Percentiles rank a stretch among this genome's conserved stretches.
Evolutionary conservation across 2,113 vertebrate genomes (phyloP).

Genomic region (Sterna hirundo): DNA sequence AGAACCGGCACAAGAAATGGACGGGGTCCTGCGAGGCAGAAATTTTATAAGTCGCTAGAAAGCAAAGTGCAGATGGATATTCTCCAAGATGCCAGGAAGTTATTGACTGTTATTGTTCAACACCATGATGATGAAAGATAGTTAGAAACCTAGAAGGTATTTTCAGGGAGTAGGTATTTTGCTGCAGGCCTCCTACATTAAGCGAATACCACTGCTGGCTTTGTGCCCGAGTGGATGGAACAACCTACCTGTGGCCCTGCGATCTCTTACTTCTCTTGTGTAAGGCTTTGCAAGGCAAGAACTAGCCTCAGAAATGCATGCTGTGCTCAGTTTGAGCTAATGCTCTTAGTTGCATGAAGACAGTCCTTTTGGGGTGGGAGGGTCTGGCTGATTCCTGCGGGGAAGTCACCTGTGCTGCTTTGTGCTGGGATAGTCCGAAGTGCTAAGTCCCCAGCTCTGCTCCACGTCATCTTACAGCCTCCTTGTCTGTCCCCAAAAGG

Average conservation of each 20-base stretch:
- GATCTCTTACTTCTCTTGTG: neutral
- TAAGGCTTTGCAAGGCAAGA: neutral
- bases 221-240: neutral
- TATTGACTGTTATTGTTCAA: neutral
- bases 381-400: neutral
- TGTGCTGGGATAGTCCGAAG: accelerated
- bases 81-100: neutral
- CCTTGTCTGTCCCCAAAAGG: neutral
- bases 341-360: neutral
- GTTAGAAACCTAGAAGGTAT: neutral
- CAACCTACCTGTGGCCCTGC: neutral
- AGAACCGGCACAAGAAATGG: neutral
- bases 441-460: neutral
- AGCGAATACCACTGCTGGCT: neutral
- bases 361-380: neutral
- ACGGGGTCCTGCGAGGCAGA: neutral
- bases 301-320: neutral
- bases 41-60: neutral
- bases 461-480: neutral
- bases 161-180: neutral
- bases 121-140: neutral
- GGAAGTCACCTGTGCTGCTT: neutral
- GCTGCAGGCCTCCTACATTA: neutral
- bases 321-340: neutral
- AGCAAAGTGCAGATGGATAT: constrained; percentile 8